A percentile compares a stretch with the other conserved stretches of the same genome.
Evolutionary conservation across 2,888 invertebrate genomes (phyloP).

Genomic region (Malthinus flaveolus): DNA sequence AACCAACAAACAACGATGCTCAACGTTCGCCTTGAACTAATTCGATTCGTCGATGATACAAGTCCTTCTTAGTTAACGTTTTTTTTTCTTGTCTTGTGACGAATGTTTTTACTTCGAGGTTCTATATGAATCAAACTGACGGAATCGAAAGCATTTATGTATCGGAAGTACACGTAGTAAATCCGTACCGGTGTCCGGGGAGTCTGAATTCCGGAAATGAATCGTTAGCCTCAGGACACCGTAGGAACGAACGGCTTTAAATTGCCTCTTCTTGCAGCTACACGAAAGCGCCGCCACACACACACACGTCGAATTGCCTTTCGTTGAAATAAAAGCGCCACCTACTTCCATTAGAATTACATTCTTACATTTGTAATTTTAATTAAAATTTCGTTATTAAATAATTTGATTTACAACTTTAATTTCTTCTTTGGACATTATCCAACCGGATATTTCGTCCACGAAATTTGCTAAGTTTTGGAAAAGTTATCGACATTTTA

Average conservation of each 20-base stretch:
- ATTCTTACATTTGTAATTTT: slow-evolving; percentile 10
- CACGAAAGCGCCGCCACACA: slow-evolving; percentile 11
- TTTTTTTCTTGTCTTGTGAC: not conserved
- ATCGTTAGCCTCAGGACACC: slow-evolving; percentile 46
- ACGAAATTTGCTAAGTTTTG: too few species aligned
- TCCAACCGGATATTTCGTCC: too few species aligned
- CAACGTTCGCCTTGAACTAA: too few species aligned
- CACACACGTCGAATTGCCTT: slow-evolving; percentile 26
- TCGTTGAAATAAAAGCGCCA: slow-evolving; percentile 15
- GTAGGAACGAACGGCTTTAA: slow-evolving; percentile 45
- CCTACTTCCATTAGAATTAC: slow-evolving; percentile 8
- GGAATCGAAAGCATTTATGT: slow-evolving; percentile 36
- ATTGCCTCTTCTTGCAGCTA: slow-evolving; percentile 32
- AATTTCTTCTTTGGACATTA: too few species aligned
- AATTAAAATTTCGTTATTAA: slow-evolving; percentile 2
- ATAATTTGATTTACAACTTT: too few species aligned
- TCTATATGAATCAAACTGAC: slow-evolving; percentile 33
- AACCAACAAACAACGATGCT: too few species aligned
- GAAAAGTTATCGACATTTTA: too few species aligned
- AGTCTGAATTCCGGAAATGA: slow-evolving; percentile 44
- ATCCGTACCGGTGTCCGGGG: slow-evolving; percentile 41
- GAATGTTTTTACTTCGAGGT: not conserved
- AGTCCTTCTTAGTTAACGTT: not conserved
- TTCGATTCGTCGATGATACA: not conserved
- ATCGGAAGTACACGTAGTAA: slow-evolving; percentile 44